Evolutionary conservation across 2,888 invertebrate genomes (phyloP).

Genomic region (Pocota personata): DNA sequence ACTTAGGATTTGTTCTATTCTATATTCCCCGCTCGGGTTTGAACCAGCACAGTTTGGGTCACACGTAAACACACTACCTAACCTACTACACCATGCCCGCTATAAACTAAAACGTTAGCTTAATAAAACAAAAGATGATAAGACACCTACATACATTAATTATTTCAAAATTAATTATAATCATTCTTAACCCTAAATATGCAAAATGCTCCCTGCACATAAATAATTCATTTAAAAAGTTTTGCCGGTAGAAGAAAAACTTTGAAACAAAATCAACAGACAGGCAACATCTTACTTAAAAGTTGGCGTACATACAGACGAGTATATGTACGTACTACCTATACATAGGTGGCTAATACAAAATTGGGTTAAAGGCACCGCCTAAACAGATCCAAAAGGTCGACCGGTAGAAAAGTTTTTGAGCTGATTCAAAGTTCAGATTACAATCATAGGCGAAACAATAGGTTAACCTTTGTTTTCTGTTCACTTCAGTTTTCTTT

Average conservation of each 20-base stretch:
- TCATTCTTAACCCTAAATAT: neutral
- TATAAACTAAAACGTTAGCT: too few relatives aligned
- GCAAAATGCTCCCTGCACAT: neutral
- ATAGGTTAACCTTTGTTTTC: neutral
- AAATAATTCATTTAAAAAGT: slow-evolving; percentile 37
- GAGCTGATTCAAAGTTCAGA: slow-evolving; percentile 4
- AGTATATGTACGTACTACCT: too few relatives aligned
- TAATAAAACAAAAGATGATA: too few relatives aligned
- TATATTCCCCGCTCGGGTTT: too few relatives aligned
- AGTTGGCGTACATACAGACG: too few relatives aligned
- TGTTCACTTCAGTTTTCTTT: neutral
- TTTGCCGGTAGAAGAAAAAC: neutral
- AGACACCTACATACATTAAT: neutral
- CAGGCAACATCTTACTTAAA: neutral
- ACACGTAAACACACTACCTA: too few relatives aligned
- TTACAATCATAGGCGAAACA: slow-evolving; percentile 5
- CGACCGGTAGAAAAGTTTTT: neutral
- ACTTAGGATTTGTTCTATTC: too few relatives aligned
- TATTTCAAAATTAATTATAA: neutral
- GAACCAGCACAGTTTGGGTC: too few relatives aligned
- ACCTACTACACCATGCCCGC: too few relatives aligned
- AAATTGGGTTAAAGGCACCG: neutral
- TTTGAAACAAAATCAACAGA: neutral
- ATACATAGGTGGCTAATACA: neutral
- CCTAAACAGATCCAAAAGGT: neutral